Evolutionary conservation across 2,888 invertebrate species (phyloP), one percentile per base, ranked within the genome.

Genomic region (Aromia moschata): DNA sequence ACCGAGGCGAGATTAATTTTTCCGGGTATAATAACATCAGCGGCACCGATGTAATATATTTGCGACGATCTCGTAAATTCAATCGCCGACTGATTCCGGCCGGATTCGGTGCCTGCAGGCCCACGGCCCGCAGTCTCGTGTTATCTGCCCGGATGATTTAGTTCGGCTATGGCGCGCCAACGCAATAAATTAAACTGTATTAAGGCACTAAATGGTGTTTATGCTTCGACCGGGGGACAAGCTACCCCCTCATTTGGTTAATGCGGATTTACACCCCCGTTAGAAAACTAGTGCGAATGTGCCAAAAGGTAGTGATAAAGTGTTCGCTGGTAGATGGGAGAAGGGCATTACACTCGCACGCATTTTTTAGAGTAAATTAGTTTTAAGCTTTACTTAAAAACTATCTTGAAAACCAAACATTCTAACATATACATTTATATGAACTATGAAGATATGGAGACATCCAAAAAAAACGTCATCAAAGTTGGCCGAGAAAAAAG

Each of bases 61-160:
- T 20, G 45, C 30, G 20, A 9, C 31, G 45, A 16, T 20, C 10
- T 45, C 30, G 20, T 16, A 14, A 30, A 25, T 14, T 14, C 45
- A 45, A 45, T 30, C 45, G 20, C 18, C 10, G 2, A 5, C 5
- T 11, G 33, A 33, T 33, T 33, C n/a, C 33, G 33, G 5, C 3
- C 33, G 2, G 33, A n/a, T 64, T 56, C 41, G 64, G 49, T 46
- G 54, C 41, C 38, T 33, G 58, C 46, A 41, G 20, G 38, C 25
- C 38, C 25, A 18, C 41, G 40, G 44, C 40, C 56, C 53, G 30
- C 45, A 37, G 38, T 36, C 46, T n/a, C n/a, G 51, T 55, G 65
- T 62, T 65, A 65, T 65, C 65, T 60, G 56, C 49, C 37, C 62
- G 55, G 25, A 7, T 25, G 25, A 25, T 25, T 25, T 25, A 25